Evolutionary conservation across 2,888 invertebrate genomes (phyloP).

Genomic region (Tenthredo amoena): DNA sequence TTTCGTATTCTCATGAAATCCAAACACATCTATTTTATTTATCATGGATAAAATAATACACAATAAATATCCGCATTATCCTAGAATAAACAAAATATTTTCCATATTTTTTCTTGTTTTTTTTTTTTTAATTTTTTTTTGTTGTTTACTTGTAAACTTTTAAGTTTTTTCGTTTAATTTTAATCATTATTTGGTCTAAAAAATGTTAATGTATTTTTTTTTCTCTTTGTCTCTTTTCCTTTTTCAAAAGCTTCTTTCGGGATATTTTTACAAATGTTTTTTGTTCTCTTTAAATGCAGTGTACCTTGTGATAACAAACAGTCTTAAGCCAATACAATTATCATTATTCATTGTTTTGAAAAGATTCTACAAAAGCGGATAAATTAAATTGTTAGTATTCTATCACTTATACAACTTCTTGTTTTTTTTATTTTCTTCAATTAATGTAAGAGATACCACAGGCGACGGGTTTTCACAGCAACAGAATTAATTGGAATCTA

Average conservation of each 20-base stretch:
- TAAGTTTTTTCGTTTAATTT: background rate
- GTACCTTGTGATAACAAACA: constrained; percentile 44
- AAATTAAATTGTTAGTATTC: constrained; percentile 55
- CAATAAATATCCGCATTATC: constrained; percentile 73
- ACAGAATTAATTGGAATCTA: constrained; percentile 54
- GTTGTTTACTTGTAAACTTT: background rate
- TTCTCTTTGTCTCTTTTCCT: constrained; percentile 56
- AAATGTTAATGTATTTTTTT: constrained; percentile 50
- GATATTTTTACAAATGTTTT: constrained; percentile 57
- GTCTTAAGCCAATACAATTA: constrained; percentile 61
- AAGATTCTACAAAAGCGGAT: constrained; percentile 62
- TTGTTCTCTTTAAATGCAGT: constrained; percentile 51
- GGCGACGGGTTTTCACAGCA: constrained; percentile 57
- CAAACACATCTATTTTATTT: constrained; percentile 74
- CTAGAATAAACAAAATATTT: constrained; percentile 74
- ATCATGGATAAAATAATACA: constrained; percentile 71
- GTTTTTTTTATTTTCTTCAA: background rate
- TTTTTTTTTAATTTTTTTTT: background rate
- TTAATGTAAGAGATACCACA: constrained; percentile 58
- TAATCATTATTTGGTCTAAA: constrained; percentile 51
- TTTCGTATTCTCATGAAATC: constrained; percentile 67
- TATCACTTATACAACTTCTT: constrained; percentile 33
- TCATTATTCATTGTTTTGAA: constrained; percentile 48
- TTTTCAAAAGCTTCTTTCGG: constrained; percentile 59
- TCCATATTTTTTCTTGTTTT: constrained; percentile 4